Evolutionary conservation across 2,888 invertebrate species (phyloP).

Genomic region (Apotomis capreana): DNA sequence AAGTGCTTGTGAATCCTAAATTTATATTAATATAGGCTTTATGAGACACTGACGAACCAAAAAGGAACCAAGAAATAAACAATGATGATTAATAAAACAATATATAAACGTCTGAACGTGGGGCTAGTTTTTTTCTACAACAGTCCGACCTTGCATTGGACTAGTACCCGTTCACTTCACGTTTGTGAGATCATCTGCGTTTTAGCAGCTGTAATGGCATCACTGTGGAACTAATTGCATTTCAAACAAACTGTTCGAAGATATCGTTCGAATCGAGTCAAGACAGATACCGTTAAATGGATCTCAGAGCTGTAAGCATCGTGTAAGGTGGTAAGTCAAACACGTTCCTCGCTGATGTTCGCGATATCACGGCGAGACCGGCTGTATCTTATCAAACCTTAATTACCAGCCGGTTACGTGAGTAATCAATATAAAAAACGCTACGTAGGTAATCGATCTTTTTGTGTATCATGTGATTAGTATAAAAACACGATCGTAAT

Average conservation of each 20-base stretch:
- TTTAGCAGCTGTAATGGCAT: conserved; percentile 4
- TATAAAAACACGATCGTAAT: conserved; percentile 14
- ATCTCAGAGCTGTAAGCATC: background rate
- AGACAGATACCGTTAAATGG: conserved; percentile 8
- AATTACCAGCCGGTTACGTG: conserved; percentile 17
- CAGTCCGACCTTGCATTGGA: conserved; percentile 55
- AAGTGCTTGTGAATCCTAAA: conserved; percentile 53
- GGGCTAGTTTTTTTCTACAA: conserved; percentile 83
- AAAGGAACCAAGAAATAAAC: conserved; percentile 57
- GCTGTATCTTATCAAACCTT: conserved; percentile 35
- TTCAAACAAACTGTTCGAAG: conserved; percentile 3
- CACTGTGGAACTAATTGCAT: conserved; percentile 9
- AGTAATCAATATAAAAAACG: conserved; percentile 27
- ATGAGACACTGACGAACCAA: conserved; percentile 68
- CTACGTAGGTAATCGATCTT: conserved; percentile 34
- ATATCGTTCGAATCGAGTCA: background rate
- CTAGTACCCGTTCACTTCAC: conserved; percentile 20
- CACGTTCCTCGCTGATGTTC: conserved; percentile 13
- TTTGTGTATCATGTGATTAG: conserved; percentile 21
- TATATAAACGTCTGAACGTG: conserved; percentile 59
- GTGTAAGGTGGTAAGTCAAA: conserved; percentile 26
- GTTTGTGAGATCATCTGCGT: conserved; percentile 25
- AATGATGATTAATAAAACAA: conserved; percentile 56
- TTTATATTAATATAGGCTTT: conserved; percentile 37
- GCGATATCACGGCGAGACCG: background rate